phyloP scores from a whole-genome alignment of 2,888 invertebrate genomes.

The Leptopilina syphax region DNA sequence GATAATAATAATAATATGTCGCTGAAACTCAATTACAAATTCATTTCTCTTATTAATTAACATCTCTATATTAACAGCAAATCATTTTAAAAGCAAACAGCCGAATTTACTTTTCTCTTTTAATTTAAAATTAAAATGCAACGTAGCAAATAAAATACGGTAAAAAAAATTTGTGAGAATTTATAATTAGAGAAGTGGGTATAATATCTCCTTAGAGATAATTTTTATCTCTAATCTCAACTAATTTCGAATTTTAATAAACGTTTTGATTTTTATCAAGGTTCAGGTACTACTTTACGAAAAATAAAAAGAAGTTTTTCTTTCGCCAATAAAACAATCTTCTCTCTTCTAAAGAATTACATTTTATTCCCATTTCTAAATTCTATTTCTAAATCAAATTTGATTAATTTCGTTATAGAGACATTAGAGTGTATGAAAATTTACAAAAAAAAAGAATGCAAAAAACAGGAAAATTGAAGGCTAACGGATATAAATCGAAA shows the following conservation, averaged over 20 bases:
- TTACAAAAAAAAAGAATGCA: neutral
- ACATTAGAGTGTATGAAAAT: neutral
- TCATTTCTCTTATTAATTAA: neutral
- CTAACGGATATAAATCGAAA: neutral
- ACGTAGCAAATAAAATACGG: neutral
- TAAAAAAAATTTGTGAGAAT: neutral
- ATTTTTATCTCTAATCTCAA: too few species aligned
- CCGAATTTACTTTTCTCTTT: neutral
- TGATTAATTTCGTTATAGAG: too few species aligned
- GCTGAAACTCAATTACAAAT: neutral
- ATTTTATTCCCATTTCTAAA: too few species aligned
- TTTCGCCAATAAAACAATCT: too few species aligned
- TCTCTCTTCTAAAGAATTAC: too few species aligned
- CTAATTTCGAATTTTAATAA: too few species aligned
- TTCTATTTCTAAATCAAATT: too few species aligned
- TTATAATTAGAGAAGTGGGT: neutral
- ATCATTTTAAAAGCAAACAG: neutral
- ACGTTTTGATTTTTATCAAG: too few species aligned
- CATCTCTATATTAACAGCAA: neutral
- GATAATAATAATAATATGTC: neutral
- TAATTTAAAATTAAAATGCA: neutral
- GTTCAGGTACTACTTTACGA: too few species aligned
- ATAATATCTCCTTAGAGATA: too few species aligned
- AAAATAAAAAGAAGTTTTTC: too few species aligned
- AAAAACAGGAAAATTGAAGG: neutral